Evolutionary conservation across 92 coral and sea anemone species (phyloP), one percentile per base, ranked within the genome.

Genomic region (Chrysogorgia sp.): DNA sequence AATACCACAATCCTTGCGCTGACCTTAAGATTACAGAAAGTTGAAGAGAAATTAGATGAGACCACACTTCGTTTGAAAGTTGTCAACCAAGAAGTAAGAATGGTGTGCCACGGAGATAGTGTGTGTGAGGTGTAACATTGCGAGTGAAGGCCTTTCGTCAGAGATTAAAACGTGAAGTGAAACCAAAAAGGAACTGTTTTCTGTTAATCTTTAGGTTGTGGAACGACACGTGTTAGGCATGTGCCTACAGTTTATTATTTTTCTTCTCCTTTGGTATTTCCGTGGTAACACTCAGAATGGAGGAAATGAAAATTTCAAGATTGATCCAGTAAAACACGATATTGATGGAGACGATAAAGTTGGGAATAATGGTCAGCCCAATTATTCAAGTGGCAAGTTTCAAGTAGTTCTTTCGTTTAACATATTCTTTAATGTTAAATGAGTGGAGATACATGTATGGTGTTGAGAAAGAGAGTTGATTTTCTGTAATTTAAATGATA

Each of bases 141-240:
- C n/a, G n/a, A n/a, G n/a, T n/a, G n/a, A n/a, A n/a, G n/a, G n/a
- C n/a, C n/a, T n/a, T n/a, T n/a, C n/a, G n/a, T n/a, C n/a, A n/a
- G n/a, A n/a, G n/a, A n/a, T n/a, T n/a, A n/a, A n/a, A n/a, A n/a
- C n/a, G n/a, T n/a, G n/a, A n/a, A n/a, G n/a, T 37, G 43, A 37
- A 37, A 37, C 43, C 5, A 37, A 37, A 47, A 15, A 47, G 53
- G 5, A 37, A 37, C 43, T 37, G 6, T 37, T 37, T 37, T 37
- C 43, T 12, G 14, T 59, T 10, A n/a, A n/a, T n/a, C 65, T 57
- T 33, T 69, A 90, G 86, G 97, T 92, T 6, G 87, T 92, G 84
- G 97, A 92, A 80, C 90, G 97, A 14, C 97, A 92, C 41, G 86
- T 92, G 15, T 84, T 92, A 37, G 97, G 97, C 52, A 86, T 92